Percentiles rank a stretch among this genome's conserved stretches.
Evolutionary conservation across 2,888 invertebrate species (phyloP).

Genomic region (Ferrisia virgata): DNA sequence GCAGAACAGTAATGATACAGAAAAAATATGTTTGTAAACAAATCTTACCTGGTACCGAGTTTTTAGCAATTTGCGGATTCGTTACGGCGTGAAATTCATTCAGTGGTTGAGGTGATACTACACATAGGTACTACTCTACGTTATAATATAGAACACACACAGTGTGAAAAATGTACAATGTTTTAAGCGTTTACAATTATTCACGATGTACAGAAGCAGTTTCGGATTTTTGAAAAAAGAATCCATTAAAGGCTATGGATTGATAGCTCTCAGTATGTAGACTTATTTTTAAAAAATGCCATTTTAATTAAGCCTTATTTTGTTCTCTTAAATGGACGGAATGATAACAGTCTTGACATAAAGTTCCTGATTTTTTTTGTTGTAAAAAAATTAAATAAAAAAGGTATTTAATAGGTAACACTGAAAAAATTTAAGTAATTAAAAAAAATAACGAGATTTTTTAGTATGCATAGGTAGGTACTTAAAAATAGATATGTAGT

Average conservation of each 20-base stretch:
- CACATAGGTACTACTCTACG: not conserved
- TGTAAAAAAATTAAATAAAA: not conserved
- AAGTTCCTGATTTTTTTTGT: not conserved
- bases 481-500: not conserved
- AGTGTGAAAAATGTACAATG: not conserved
- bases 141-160: not conserved
- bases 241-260: too few species aligned
- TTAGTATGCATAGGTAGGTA: not conserved
- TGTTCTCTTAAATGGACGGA: not conserved
- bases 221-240: not conserved
- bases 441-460: not conserved
- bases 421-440: not conserved
- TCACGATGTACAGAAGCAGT: not conserved
- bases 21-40: not conserved
- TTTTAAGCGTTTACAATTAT: not conserved
- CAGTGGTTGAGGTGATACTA: conserved; percentile 12
- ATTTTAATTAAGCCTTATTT: too few species aligned
- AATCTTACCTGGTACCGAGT: not conserved
- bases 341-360: not conserved
- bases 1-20: not conserved
- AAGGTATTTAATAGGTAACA: not conserved
- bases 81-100: not conserved
- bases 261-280: too few species aligned
- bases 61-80: not conserved
- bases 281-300: not conserved